phyloP scores from a whole-genome alignment of 2,797 vertebrate species.

The Myripristis murdjan region DNA sequence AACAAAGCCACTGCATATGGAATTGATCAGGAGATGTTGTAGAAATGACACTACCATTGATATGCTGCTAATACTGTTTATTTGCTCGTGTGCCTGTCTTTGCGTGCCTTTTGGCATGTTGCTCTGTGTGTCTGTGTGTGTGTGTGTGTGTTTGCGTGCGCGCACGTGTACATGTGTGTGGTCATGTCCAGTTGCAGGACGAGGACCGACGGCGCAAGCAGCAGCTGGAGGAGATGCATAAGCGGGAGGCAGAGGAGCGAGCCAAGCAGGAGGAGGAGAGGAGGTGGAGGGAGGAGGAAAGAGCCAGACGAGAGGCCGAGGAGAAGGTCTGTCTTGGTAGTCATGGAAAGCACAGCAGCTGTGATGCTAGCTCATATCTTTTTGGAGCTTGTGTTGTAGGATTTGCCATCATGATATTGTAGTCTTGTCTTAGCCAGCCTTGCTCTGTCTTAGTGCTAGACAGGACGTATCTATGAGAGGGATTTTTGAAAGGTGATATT shows the following conservation, averaged over 20 bases:
- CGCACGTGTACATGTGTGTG: too few relatives aligned
- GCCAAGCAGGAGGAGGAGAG: slow-evolving; percentile 93
- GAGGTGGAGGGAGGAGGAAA: slow-evolving; percentile 93
- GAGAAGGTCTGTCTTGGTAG: slow-evolving; percentile 91
- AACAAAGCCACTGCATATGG: slow-evolving; percentile 10
- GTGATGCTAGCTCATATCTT: neutral
- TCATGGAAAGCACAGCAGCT: neutral
- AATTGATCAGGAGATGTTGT: slow-evolving; percentile 10
- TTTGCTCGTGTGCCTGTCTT: slow-evolving; percentile 24
- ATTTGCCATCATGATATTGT: too few relatives aligned
- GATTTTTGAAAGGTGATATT: neutral
- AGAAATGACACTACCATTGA: neutral
- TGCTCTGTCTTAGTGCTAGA: too few relatives aligned
- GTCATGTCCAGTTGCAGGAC: slow-evolving; percentile 96
- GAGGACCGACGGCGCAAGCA: slow-evolving; percentile 96
- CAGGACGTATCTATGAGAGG: too few relatives aligned
- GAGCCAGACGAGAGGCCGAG: slow-evolving; percentile 89
- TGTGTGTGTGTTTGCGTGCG: slow-evolving; percentile 14
- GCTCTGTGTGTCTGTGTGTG: slow-evolving; percentile 17
- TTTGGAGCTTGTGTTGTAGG: too few relatives aligned
- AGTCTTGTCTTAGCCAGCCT: too few relatives aligned
- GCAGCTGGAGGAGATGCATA: slow-evolving; percentile 95
- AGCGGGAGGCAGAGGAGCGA: slow-evolving; percentile 94
- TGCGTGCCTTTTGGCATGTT: slow-evolving; percentile 38
- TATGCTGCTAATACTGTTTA: slow-evolving; percentile 49